Conservation (phyloP, 2,888 invertebrate species). For the Plemyria rubiginata region DNA sequence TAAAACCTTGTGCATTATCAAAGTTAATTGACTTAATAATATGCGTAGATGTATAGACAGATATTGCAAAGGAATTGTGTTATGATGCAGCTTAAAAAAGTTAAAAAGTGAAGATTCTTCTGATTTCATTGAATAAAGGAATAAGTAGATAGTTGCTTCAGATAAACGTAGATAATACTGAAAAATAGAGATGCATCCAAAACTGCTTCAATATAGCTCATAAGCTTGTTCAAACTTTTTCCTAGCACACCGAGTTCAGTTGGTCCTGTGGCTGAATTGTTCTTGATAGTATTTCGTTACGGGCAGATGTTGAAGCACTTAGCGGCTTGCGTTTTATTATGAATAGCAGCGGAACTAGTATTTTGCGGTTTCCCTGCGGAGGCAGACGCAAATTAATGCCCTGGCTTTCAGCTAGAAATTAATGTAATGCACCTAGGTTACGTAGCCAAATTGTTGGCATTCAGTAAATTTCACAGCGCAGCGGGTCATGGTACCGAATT, state of each 20-base stretch:
- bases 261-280: slow-evolving; percentile 23
- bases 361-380: slow-evolving; percentile 80
- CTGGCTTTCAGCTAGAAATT: slow-evolving; percentile 81
- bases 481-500: slow-evolving; percentile 53
- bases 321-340: slow-evolving; percentile 82
- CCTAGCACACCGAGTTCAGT: slow-evolving; percentile 9
- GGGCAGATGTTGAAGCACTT: slow-evolving; percentile 82
- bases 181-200: neutral
- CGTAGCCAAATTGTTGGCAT: slow-evolving; percentile 77
- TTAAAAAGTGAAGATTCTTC: no score
- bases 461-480: slow-evolving; percentile 69
- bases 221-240: slow-evolving; percentile 1
- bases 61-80: no score
- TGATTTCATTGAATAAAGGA: no score
- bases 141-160: no score
- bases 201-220: neutral
- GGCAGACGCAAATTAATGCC: slow-evolving; percentile 82
- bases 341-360: slow-evolving; percentile 83
- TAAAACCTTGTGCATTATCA: neutral
- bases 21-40: no score
- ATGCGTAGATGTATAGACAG: no score
- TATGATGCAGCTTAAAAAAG: no score
- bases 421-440: slow-evolving; percentile 83
- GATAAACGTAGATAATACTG: neutral
- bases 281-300: slow-evolving; percentile 73